Evolutionary conservation across 2,888 invertebrate genomes (phyloP).

Genomic region (Charanyca ferruginea): DNA sequence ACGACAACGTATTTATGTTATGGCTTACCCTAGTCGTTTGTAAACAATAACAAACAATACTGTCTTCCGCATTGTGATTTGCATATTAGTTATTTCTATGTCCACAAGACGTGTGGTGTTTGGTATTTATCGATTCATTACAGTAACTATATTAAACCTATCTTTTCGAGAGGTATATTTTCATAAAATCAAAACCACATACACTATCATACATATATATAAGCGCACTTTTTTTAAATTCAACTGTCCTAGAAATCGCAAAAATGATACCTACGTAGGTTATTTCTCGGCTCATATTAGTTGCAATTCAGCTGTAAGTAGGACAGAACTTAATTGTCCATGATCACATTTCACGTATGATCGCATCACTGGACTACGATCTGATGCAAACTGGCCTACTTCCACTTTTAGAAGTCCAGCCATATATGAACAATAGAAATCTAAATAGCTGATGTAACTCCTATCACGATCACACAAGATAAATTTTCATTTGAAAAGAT

Average conservation of each 20-base stretch:
- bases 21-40: constrained; percentile 12
- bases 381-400: constrained; percentile 76
- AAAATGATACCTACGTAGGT: constrained; percentile 22
- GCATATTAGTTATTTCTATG: constrained; percentile 22
- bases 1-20: neutral
- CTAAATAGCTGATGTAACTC: constrained; percentile 33
- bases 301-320: constrained; percentile 66
- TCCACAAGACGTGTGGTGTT: constrained; percentile 25
- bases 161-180: too few relatives aligned
- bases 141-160: neutral
- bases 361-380: constrained; percentile 71
- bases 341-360: constrained; percentile 75
- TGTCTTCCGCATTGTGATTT: constrained; percentile 40
- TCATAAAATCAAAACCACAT: too few relatives aligned
- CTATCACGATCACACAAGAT: constrained; percentile 44
- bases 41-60: constrained; percentile 13
- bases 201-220: too few relatives aligned
- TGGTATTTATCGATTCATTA: constrained; percentile 14
- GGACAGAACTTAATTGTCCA: constrained; percentile 73
- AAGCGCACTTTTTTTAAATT: neutral
- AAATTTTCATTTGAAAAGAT: constrained; percentile 39
- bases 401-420: constrained; percentile 72
- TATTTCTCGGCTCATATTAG: constrained; percentile 23
- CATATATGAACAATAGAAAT: constrained; percentile 42
- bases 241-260: neutral